Conservation (phyloP, 1,140 invertebrate genomes). For the Drosophila nannoptera region DNA sequence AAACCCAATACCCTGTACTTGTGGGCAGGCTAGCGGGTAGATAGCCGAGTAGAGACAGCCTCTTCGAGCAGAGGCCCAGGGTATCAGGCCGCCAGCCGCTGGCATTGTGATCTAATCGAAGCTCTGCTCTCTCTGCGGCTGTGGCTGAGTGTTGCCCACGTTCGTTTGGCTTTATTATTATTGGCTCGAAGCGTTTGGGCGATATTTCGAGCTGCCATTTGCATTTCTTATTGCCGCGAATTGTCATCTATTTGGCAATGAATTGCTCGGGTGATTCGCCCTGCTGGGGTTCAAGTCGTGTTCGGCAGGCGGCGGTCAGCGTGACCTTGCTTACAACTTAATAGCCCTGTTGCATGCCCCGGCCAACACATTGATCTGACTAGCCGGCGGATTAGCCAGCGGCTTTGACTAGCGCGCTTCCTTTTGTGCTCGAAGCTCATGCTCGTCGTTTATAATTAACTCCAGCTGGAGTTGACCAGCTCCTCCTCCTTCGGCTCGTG, state of each 20-base stretch:
- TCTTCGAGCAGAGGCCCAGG: background rate
- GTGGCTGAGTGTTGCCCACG: constrained; percentile 58
- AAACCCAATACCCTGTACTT: constrained; percentile 16
- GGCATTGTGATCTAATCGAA: constrained; percentile 68
- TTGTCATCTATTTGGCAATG: constrained; percentile 66
- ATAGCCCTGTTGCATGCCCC: constrained; percentile 16
- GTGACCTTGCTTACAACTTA: constrained; percentile 49
- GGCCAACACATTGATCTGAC: constrained; percentile 37
- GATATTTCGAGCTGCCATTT: constrained; percentile 60
- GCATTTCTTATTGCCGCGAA: constrained; percentile 68
- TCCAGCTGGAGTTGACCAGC: constrained; percentile 37
- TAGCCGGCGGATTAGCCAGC: constrained; percentile 60
- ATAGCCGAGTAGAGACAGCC: no score
- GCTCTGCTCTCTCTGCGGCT: constrained; percentile 34
- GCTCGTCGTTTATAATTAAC: constrained; percentile 76
- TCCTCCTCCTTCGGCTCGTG: constrained; percentile 29
- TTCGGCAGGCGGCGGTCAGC: constrained; percentile 32
- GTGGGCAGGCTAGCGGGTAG: no score
- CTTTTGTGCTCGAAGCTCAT: constrained; percentile 51
- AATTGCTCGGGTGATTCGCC: constrained; percentile 66
- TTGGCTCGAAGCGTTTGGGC: constrained; percentile 67
- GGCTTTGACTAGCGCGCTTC: constrained; percentile 51
- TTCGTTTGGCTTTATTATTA: constrained; percentile 75
- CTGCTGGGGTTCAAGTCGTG: constrained; percentile 39
- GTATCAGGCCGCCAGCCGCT: constrained; percentile 14